Evolutionary conservation across 2,888 invertebrate genomes (phyloP).

Genomic region (Sphecodes monilicornis): DNA sequence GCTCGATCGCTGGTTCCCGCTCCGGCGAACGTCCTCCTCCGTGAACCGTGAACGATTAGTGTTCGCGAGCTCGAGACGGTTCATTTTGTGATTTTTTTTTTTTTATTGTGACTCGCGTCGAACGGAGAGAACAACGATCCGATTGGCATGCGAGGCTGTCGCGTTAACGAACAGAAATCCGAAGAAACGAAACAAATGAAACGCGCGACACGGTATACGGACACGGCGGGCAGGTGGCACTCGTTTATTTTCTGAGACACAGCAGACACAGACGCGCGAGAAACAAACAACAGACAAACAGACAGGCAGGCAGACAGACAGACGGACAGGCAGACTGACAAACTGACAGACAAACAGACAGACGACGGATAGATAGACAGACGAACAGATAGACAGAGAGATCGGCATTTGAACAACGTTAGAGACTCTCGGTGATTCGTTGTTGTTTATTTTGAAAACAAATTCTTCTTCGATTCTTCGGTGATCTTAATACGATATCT

Average conservation of each 20-base stretch:
- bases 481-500: not conserved
- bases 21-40: not conserved
- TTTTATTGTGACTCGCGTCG: conserved; percentile 2
- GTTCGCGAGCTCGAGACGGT: not conserved
- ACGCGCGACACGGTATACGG: conserved; percentile 36
- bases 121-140: not conserved
- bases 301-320: conserved; percentile 69
- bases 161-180: conserved; percentile 29
- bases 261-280: conserved; percentile 64
- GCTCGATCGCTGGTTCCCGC: conserved; percentile 47
- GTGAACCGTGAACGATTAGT: conserved; percentile 1
- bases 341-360: conserved; percentile 68
- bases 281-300: conserved; percentile 56
- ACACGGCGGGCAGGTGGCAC: conserved; percentile 72
- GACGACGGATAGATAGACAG: conserved; percentile 75
- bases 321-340: conserved; percentile 57
- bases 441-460: conserved; percentile 79
- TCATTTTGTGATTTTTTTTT: not conserved
- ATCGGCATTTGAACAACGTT: conserved; percentile 74
- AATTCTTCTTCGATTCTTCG: conserved; percentile 50
- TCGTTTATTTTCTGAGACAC: conserved; percentile 62
- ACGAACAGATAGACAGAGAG: conserved; percentile 76
- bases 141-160: conserved; percentile 14
- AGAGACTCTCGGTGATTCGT: conserved; percentile 77
- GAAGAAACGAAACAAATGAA: conserved; percentile 7